Conservation (phyloP, 2,113 vertebrate genomes). For the Prionailurus bengalensis region DNA sequence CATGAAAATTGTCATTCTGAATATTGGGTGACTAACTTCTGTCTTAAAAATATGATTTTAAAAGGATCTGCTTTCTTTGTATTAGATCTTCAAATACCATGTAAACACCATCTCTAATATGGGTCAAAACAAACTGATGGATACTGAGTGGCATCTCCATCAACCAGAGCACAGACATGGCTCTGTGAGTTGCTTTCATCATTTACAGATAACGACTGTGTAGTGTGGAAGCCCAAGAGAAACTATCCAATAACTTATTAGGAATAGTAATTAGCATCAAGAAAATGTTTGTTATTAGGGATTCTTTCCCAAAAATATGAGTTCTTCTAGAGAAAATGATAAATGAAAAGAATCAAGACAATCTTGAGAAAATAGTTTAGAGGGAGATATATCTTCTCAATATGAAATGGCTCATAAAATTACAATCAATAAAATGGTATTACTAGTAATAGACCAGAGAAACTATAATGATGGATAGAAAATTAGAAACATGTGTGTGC, state of each 20-base stretch:
- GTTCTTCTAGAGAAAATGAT: not conserved
- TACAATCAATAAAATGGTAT: not conserved
- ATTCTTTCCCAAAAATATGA: not conserved
- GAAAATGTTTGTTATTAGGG: not conserved
- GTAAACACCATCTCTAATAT: not conserved
- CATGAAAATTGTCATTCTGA: not conserved
- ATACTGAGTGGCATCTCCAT: not conserved
- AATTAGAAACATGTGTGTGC: not conserved
- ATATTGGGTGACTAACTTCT: not conserved
- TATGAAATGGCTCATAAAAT: not conserved
- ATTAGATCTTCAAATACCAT: not conserved
- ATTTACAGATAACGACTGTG: not conserved
- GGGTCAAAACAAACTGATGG: not conserved
- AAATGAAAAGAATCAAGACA: not conserved
- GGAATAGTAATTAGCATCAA: not conserved
- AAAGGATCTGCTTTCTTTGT: not conserved
- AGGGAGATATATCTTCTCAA: not conserved
- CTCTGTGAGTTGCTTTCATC: no score
- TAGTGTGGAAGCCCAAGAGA: not conserved
- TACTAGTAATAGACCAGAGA: not conserved
- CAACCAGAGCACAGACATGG: not conserved
- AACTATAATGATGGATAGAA: not conserved
- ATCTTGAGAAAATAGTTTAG: slow-evolving; percentile 2
- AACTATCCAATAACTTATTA: not conserved
- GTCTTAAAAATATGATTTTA: not conserved